Base-by-base conservation (phyloP, 2,888 invertebrate species). In the Baronia brevicornis region DNA sequence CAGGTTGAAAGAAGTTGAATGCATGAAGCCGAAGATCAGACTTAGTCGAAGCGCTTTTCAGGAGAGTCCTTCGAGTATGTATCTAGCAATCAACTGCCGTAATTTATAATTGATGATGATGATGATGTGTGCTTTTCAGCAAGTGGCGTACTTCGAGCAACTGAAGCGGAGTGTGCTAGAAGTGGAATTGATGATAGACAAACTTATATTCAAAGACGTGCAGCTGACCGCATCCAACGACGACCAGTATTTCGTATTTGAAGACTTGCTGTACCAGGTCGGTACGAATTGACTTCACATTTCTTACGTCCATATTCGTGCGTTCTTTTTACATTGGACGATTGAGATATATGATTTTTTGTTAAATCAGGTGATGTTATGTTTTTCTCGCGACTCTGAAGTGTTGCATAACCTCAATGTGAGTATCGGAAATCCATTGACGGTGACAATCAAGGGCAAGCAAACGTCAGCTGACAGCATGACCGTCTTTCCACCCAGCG, bases 201-300 rank as follows among this genome's bases (percentile, higher is more conserved):
- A 95, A 68, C 84, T 98, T 4, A 93, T 97, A 50, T 95, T 97
- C 52, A 98, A 97, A 85, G 98, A 98, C 64, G 94, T 98, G 4
- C 96, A 96, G 69, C 72, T 97, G 38, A 98, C 97, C 0, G 96
- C 97, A 0, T 96, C 96, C 5, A 98, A 98, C 68, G 97, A 98
- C 63, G 97, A 98, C 69, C 97, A 97, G 66, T 97, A 97, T 67
- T 98, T 98, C 67, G 97, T 98, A 0, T 98, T 97, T 67, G 97
- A 98, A 84, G 98, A 98, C 73, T 90, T 96, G 32, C 77, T 98
- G 1, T 96, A 96, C 68, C 97, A 97, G 87, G 93, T 94, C 61
- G n/a, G n/a, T n/a, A n/a, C n/a, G n/a, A n/a, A n/a, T n/a, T n/a
- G n/a, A n/a, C n/a, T n/a, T n/a, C n/a, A n/a, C n/a, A n/a, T n/a